A percentile compares a stretch with the other conserved stretches of the same genome.
phyloP scores from a whole-genome alignment of 2,888 invertebrate genomes.

The Erpobdella octoculata region DNA sequence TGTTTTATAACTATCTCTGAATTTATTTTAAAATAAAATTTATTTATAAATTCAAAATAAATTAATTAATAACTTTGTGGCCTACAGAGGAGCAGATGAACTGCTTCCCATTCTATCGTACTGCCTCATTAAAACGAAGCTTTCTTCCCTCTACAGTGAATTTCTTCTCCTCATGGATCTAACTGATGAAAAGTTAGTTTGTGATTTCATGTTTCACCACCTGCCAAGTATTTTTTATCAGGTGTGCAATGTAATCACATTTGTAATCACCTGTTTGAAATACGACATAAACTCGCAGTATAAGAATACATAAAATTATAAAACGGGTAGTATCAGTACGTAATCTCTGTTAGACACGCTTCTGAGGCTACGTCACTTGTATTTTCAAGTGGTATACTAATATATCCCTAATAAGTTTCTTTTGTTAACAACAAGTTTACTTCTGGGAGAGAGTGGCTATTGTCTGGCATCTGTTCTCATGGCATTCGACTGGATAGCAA shows the following conservation, averaged over 20 bases:
- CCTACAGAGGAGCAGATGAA: constrained; percentile 10
- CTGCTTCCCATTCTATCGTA: not conserved
- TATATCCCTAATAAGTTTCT: not conserved
- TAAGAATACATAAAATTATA: no score
- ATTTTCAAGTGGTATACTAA: not conserved
- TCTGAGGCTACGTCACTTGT: no score
- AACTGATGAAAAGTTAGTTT: not conserved
- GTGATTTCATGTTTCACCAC: no score
- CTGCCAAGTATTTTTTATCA: not conserved
- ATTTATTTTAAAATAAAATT: no score
- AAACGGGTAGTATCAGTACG: no score
- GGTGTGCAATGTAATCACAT: not conserved
- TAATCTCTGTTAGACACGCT: no score
- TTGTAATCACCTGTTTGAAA: not conserved
- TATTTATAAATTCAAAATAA: no score
- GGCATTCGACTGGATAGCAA: not conserved
- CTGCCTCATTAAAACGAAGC: not conserved
- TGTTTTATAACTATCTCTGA: no score
- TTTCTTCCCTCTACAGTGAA: not conserved
- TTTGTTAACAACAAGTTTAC: not conserved
- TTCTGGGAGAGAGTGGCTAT: not conserved
- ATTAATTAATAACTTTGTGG: no score
- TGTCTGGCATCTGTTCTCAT: not conserved
- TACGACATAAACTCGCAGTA: no score
- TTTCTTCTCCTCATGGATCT: not conserved